phyloP scores from a whole-genome alignment of 2,888 invertebrate species.

The Tenthredo scrophulariae region DNA sequence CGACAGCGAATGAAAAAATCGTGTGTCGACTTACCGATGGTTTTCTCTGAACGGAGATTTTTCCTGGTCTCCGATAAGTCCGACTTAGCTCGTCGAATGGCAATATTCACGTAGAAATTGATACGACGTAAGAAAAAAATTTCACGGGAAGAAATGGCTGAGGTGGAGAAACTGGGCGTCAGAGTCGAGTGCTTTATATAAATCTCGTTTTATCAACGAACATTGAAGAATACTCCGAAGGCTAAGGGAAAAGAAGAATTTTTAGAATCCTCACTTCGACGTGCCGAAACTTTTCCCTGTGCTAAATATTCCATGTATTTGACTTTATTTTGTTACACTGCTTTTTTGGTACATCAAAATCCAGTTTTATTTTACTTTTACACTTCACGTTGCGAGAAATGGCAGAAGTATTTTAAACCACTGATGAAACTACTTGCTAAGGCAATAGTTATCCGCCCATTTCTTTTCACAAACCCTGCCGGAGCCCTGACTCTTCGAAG shows the following conservation, averaged over 20 bases:
- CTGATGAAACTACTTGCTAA: slow-evolving; percentile 6
- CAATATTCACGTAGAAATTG: slow-evolving; percentile 42
- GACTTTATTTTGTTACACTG: neutral
- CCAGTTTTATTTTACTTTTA: neutral
- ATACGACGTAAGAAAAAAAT: slow-evolving; percentile 21
- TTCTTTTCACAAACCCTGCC: slow-evolving; percentile 2
- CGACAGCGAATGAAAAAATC: slow-evolving; percentile 30
- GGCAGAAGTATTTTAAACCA: neutral
- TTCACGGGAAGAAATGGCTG: neutral
- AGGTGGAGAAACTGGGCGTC: slow-evolving; percentile 1
- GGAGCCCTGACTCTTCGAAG: neutral
- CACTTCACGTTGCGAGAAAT: neutral
- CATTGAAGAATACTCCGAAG: neutral
- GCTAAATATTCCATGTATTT: neutral
- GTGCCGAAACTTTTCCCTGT: neutral
- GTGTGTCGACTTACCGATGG: slow-evolving; percentile 26
- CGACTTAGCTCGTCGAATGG: slow-evolving; percentile 30
- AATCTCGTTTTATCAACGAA: slow-evolving; percentile 36
- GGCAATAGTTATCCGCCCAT: neutral
- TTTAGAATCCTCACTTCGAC: neutral
- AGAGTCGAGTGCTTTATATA: slow-evolving; percentile 40
- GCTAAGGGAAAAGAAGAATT: neutral
- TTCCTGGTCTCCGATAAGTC: slow-evolving; percentile 8
- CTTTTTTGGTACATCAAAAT: neutral
- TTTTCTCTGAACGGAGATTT: slow-evolving; percentile 7